Percentiles rank a stretch among this genome's conserved stretches.
phyloP scores from a whole-genome alignment of 2,113 vertebrate species.

The Istiophorus platypterus region DNA sequence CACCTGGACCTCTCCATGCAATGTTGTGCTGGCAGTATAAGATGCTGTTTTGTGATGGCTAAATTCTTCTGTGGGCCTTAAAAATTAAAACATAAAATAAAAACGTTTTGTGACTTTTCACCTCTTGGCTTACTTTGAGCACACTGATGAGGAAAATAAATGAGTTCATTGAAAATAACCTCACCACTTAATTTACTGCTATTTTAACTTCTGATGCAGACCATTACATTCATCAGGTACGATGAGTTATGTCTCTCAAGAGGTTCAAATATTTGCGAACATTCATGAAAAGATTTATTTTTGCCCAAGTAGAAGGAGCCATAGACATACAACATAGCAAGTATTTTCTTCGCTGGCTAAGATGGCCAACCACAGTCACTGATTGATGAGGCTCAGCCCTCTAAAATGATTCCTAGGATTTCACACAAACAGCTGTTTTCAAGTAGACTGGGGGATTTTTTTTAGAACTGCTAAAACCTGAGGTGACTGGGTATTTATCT shows the following conservation, averaged over 20 bases:
- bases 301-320: neutral
- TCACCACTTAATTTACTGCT: neutral
- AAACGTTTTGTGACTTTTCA: neutral
- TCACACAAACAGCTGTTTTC: constrained; percentile 5
- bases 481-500: neutral
- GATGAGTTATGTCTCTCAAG: neutral
- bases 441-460: neutral
- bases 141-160: neutral
- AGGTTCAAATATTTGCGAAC: constrained; percentile 10
- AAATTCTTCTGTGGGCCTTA: neutral
- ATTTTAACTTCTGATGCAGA: neutral
- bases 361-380: neutral
- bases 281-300: constrained; percentile 7
- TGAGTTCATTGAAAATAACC: neutral
- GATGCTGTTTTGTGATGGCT: neutral
- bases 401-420: neutral
- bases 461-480: neutral
- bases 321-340: neutral
- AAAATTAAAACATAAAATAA: neutral
- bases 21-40: too few relatives aligned
- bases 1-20: neutral
- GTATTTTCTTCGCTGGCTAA: constrained; percentile 13
- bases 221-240: neutral
- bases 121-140: neutral
- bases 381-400: constrained; percentile 2